Base-by-base conservation (phyloP, 2,113 vertebrate genomes). In the Meles meles region DNA sequence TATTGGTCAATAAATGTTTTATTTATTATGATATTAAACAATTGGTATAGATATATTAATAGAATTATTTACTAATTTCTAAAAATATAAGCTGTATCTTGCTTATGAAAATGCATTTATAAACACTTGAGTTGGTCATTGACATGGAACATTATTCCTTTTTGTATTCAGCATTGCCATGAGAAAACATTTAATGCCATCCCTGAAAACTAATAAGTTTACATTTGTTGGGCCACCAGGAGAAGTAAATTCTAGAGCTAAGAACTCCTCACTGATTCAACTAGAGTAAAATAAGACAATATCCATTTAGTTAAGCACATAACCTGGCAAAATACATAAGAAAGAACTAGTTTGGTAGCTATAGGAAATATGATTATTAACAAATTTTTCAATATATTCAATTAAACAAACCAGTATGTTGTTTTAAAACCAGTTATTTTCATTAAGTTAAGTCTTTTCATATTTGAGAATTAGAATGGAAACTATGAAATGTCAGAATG, bases 51-150 rank as follows among this genome's bases (percentile, higher is more conserved):
- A 44, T 77, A 34, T 15, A 29, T 85, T 80, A 74, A 77, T 55
- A 69, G 31, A 96, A 90, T 87, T 93, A 77, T 89, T 81, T 89
- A 80, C 34, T 90, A 83, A 71, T 87, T 95, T 67, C 57, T 92
- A 94, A 96, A 84, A 69, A 87, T 34, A 85, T 57, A 74, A 65
- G n/a, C 47, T 85, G 4, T n/a, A 42, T 69, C 20, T 89, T 83
- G 37, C 34, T 76, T 88, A 84, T 29, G 44, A 61, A 94, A 92
- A 85, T 92, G 7, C 15, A 18, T 74, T 79, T 88, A 69, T 67
- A 72, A 83, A 85, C 25, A 77, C 25, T 93, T 71, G n/a, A 71
- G 29, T 86, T 85, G 80, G 34, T 79, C 80, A 55, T 80, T 90
- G 39, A 72, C n/a, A 20, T 80, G 65, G 49, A 91, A 89, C 29